Conservation (phyloP, 1,140 invertebrate genomes). For the Heliconius melpomene region DNA sequence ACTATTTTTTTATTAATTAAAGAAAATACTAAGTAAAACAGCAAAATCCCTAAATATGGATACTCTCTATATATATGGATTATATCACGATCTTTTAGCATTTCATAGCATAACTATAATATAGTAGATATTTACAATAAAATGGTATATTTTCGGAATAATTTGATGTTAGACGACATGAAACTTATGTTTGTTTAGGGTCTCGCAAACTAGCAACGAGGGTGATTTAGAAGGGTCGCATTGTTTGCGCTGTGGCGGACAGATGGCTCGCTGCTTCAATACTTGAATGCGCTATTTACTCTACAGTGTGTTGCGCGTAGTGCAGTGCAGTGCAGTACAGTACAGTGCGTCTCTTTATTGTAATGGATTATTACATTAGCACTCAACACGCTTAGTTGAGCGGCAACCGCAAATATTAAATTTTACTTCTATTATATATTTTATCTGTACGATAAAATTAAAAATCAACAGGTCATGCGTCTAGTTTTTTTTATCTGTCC, state of each 20-base stretch:
- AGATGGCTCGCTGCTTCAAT: conserved; percentile 69
- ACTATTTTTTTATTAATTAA: too few species aligned
- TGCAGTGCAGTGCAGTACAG: conserved; percentile 39
- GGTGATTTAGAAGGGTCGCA: conserved; percentile 71
- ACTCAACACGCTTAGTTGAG: conserved; percentile 76
- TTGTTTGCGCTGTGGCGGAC: conserved; percentile 71
- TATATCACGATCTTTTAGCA: not conserved
- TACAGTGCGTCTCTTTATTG: conserved; percentile 66
- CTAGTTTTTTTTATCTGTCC: conserved; percentile 31
- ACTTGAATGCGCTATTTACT: conserved; percentile 78
- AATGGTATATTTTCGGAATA: conserved; percentile 51
- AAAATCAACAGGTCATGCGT: conserved; percentile 60
- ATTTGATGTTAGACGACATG: conserved; percentile 52
- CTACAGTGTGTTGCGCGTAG: conserved; percentile 44
- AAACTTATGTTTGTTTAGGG: conserved; percentile 74
- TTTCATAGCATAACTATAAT: not conserved
- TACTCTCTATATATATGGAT: too few species aligned
- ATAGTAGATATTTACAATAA: not conserved
- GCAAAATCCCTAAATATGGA: too few species aligned
- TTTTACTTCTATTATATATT: conserved; percentile 52
- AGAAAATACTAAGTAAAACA: too few species aligned
- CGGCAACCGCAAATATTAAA: conserved; percentile 59
- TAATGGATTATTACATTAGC: conserved; percentile 80
- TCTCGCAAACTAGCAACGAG: conserved; percentile 66
- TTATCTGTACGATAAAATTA: conserved; percentile 48